phyloP scores from a whole-genome alignment of 2,113 vertebrate genomes.

The Aptenodytes forsteri region DNA sequence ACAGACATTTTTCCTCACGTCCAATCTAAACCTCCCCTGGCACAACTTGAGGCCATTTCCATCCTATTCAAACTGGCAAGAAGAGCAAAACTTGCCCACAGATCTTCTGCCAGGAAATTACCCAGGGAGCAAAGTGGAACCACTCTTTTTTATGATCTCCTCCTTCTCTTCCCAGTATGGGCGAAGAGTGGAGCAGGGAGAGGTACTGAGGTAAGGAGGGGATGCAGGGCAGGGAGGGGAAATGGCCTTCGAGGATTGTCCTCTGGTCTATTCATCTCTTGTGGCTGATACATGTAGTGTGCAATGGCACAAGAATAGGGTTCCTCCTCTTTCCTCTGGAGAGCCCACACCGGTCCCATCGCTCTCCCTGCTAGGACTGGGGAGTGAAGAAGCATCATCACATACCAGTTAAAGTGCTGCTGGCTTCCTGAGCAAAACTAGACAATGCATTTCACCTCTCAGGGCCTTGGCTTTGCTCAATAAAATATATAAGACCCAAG shows the following conservation, averaged over 20 bases:
- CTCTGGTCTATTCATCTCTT: background rate
- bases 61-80: background rate
- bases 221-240: background rate
- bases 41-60: too few relatives aligned
- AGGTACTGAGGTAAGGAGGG: background rate
- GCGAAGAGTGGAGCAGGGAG: background rate
- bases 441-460: background rate
- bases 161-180: background rate
- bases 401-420: background rate
- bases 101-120: background rate
- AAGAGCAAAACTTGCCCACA: background rate
- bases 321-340: background rate
- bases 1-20: too few relatives aligned
- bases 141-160: background rate
- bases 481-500: background rate
- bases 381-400: background rate
- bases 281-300: background rate
- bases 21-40: too few relatives aligned
- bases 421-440: background rate
- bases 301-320: background rate
- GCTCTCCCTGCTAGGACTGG: accelerated
- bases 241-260: accelerated
- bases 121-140: accelerated
- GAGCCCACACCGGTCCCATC: accelerated
- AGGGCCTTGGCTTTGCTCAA: background rate